Evolutionary conservation across 2,113 vertebrate species (phyloP).

Genomic region (Pampusana beccarii): DNA sequence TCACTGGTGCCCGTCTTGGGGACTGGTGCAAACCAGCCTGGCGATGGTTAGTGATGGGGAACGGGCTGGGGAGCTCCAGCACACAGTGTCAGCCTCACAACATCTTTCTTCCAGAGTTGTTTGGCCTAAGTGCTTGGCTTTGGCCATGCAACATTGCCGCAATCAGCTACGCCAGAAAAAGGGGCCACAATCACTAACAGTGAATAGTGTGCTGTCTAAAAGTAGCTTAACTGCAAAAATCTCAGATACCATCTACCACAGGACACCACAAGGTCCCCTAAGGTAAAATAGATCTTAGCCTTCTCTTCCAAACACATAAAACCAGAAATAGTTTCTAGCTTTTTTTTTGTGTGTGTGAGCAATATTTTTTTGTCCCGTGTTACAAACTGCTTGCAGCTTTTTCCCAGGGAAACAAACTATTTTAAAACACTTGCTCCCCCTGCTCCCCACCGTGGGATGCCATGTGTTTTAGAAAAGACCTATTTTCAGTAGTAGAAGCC

Average conservation of each 20-base stretch:
- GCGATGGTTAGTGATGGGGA: background rate
- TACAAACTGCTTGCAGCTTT: slow-evolving; percentile 9
- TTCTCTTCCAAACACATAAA: slow-evolving; percentile 40
- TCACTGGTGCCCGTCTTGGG: background rate
- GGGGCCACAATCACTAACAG: background rate
- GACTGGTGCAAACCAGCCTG: background rate
- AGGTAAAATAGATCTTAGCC: slow-evolving; percentile 25
- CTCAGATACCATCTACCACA: slow-evolving; percentile 25
- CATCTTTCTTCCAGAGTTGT: background rate
- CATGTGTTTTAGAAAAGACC: background rate
- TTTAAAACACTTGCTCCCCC: slow-evolving; percentile 3
- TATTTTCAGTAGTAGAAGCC: slow-evolving; percentile 29
- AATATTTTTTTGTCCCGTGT: background rate
- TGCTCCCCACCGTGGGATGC: background rate
- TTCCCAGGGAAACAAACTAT: slow-evolving; percentile 45
- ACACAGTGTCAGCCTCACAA: background rate
- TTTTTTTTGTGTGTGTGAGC: background rate
- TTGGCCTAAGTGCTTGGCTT: background rate
- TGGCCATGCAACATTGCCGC: background rate
- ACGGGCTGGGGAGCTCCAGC: background rate
- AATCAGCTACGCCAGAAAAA: background rate
- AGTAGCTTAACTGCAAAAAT: slow-evolving; percentile 10
- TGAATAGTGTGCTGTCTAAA: background rate
- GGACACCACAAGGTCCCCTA: slow-evolving; percentile 41
- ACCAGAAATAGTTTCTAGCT: slow-evolving; percentile 19